Evolutionary conservation across 1,140 invertebrate species (phyloP).

Genomic region (Calycopis cecrops): DNA sequence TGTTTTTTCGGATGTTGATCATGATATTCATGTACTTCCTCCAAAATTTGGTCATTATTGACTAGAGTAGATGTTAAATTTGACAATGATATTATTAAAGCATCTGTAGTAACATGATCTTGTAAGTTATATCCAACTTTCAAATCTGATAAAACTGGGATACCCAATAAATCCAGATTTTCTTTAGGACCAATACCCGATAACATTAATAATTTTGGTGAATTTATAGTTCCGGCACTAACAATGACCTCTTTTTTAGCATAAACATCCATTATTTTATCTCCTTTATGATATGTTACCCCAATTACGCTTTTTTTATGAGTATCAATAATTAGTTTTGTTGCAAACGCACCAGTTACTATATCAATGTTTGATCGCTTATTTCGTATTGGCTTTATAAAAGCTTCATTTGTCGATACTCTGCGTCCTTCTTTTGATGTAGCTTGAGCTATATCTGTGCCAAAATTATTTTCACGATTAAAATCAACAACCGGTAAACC

Average conservation of each 20-base stretch:
- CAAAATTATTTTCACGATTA: slow-evolving; percentile 72
- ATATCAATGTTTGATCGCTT: no score
- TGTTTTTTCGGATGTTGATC: slow-evolving; percentile 32
- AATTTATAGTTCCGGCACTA: slow-evolving; percentile 32
- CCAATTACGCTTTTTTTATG: slow-evolving; percentile 78
- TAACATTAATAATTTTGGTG: no score
- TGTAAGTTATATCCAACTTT: no score
- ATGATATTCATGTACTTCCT: slow-evolving; percentile 72
- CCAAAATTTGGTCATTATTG: slow-evolving; percentile 49
- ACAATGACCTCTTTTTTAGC: slow-evolving; percentile 38
- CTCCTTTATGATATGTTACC: slow-evolving; percentile 78
- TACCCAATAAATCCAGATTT: slow-evolving; percentile 31
- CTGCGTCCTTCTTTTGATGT: slow-evolving; percentile 77
- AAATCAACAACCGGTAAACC: slow-evolving; percentile 71
- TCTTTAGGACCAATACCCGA: slow-evolving; percentile 36
- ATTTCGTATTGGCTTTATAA: slow-evolving; percentile 79
- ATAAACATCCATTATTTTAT: slow-evolving; percentile 44
- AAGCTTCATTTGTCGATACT: slow-evolving; percentile 81
- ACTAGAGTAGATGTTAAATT: slow-evolving; percentile 69
- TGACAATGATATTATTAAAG: slow-evolving; percentile 62
- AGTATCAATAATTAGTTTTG: slow-evolving; percentile 81
- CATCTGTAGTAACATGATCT: slow-evolving; percentile 57
- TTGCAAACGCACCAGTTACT: slow-evolving; percentile 81
- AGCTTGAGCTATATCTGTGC: slow-evolving; percentile 74
- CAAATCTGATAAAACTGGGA: slow-evolving; percentile 31